Evolutionary conservation across 2,888 invertebrate genomes (phyloP).

Genomic region (Fragum fragum): DNA sequence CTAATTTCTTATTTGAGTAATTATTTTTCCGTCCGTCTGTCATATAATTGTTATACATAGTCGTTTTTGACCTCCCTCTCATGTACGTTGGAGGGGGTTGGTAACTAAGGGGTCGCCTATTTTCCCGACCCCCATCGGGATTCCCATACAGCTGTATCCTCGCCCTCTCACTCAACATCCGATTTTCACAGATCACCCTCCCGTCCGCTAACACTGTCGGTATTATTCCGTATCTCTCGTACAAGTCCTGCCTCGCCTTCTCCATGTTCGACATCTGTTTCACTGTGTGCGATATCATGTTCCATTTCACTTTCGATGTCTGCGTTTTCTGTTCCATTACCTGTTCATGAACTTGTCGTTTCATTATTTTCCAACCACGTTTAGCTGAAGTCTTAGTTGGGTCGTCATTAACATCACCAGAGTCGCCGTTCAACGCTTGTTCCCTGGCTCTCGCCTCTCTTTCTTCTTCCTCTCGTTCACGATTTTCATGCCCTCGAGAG

Average conservation of each 20-base stretch:
- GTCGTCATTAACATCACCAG: conserved; percentile 10
- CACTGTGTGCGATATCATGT: conserved; percentile 76
- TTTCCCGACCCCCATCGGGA: conserved; percentile 32
- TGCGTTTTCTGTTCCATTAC: conserved; percentile 70
- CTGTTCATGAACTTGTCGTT: conserved; percentile 75
- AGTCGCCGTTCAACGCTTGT: conserved; percentile 20
- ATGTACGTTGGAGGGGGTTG: conserved; percentile 52
- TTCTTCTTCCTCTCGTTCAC: conserved; percentile 35
- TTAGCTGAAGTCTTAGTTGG: conserved; percentile 64
- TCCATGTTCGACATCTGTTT: conserved; percentile 74
- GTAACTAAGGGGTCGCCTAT: conserved; percentile 58
- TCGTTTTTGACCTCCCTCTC: conserved; percentile 32
- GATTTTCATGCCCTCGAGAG: conserved; percentile 44
- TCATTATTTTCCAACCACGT: conserved; percentile 77
- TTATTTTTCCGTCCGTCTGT: conserved; percentile 13
- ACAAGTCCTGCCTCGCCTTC: conserved; percentile 75
- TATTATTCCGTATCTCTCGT: conserved; percentile 79
- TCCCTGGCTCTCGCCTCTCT: conserved; percentile 31
- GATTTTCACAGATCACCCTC: conserved; percentile 73
- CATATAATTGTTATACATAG: conserved; percentile 16
- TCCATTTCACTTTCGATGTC: conserved; percentile 73
- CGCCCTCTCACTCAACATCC: conserved; percentile 78
- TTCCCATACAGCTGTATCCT: conserved; percentile 48
- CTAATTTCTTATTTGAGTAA: conserved; percentile 29
- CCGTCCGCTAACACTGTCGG: conserved; percentile 74